phyloP scores from a whole-genome alignment of 2,113 vertebrate genomes.

The Saiga tatarica region DNA sequence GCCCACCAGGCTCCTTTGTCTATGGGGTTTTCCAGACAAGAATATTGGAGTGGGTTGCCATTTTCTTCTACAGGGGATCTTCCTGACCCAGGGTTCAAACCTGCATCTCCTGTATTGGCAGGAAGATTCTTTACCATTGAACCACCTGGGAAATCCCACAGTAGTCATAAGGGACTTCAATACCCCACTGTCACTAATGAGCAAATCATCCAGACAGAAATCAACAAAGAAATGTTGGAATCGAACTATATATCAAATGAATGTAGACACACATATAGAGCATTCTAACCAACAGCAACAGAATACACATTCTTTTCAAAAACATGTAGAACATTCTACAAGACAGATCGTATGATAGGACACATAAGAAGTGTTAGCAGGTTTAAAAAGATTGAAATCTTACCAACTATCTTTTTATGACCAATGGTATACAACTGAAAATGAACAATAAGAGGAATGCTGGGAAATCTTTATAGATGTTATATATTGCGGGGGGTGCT shows the following conservation, averaged over 20 bases:
- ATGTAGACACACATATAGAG: neutral
- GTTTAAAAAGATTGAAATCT: neutral
- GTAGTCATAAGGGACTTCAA: neutral
- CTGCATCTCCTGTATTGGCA: neutral
- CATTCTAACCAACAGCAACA: neutral
- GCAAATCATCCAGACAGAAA: neutral
- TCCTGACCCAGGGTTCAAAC: neutral
- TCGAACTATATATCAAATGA: neutral
- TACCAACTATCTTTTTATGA: neutral
- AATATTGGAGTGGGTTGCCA: neutral
- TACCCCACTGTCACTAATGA: neutral
- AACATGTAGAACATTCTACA: neutral
- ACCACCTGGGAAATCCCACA: neutral
- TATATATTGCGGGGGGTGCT: neutral
- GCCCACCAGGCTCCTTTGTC: neutral
- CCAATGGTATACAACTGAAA: neutral
- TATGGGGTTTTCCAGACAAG: neutral
- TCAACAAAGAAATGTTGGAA: neutral
- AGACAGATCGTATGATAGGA: neutral
- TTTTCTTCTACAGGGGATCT: neutral
- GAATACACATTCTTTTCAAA: neutral
- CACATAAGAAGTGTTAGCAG: neutral
- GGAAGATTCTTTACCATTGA: neutral
- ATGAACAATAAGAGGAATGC: neutral
- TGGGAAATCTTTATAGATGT: neutral